phyloP scores from a whole-genome alignment of 2,888 invertebrate species.

The Orgyia antiqua region DNA sequence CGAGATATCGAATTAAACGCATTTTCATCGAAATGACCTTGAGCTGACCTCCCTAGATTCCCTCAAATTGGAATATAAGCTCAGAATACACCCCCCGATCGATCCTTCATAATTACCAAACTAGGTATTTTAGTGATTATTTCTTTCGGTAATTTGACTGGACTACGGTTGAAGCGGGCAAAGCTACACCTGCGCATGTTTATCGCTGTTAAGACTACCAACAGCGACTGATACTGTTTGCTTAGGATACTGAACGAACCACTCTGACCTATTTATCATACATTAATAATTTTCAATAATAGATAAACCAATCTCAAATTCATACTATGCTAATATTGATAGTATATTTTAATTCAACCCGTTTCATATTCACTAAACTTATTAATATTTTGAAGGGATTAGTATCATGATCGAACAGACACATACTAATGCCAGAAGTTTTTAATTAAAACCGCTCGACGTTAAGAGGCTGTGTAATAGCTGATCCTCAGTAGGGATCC shows the following conservation, averaged over 20 bases:
- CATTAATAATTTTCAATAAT: conserved; percentile 50
- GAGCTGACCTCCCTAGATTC: no score
- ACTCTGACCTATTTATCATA: conserved; percentile 54
- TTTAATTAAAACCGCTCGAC: conserved; percentile 75
- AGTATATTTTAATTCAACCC: no score
- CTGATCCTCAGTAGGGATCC: conserved; percentile 71
- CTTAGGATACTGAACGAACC: conserved; percentile 46
- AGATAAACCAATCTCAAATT: conserved; percentile 26
- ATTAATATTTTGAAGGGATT: conserved; percentile 71
- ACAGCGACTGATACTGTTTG: conserved; percentile 52
- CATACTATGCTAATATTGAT: conserved; percentile 1
- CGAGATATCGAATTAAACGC: no score
- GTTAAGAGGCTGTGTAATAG: conserved; percentile 76
- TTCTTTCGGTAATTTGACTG: no score
- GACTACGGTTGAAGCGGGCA: conserved; percentile 51
- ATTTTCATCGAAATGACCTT: no score
- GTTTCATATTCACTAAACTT: conserved; percentile 31
- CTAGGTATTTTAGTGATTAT: no score
- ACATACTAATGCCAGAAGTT: conserved; percentile 77
- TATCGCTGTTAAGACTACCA: conserved; percentile 53
- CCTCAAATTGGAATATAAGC: no score
- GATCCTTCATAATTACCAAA: no score
- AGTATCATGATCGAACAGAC: conserved; percentile 63
- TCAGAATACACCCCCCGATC: no score
- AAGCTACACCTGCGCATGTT: conserved; percentile 64